Evolutionary conservation across 1,140 invertebrate genomes (phyloP), one percentile per base, ranked within the genome.

Genomic region (Drosophila sturtevanti): DNA sequence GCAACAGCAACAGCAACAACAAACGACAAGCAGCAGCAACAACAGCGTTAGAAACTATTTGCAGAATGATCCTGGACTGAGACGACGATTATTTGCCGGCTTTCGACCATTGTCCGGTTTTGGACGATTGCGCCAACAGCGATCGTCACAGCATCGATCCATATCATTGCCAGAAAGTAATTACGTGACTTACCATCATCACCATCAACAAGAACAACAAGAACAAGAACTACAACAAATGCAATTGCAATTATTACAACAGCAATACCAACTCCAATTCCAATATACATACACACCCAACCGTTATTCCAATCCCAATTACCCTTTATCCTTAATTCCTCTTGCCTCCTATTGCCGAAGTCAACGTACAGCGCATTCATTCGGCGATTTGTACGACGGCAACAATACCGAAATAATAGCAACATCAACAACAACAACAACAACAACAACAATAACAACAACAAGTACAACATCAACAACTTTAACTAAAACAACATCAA

Each of bases 151-250:
- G 69, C 84, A 95, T 93, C 95, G 95, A 86, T 95, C 95, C 93
- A 95, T 95, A 93, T 95, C 95, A 86, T 94, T 96, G 90, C 95
- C 95, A 91, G 95, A 96, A 95, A 96, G 95, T 96, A 96, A 94
- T 94, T 93, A 93, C 84, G 74, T 72, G 52, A 75, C 85, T 31
- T 91, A 90, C 62, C 52, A 63, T 14, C 37, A 59, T 2, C 71
- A 68, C 18, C 73, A 67, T 14, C 62, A 56, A 31, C 35, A 68
- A 70, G 61, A 71, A 56, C 48, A 62, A 52, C 61, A 22, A 14
- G 55, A 54, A 72, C 55, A 66, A 35, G 27, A 51, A 79, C 61
- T 56, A 34, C 65, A 61, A 55, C 64, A 74, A 27, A 14, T 41
- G 44, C 41, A 68, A 65, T 65, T 34, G 52, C 38, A 56, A 74